Conservation (phyloP, 2,113 vertebrate species). For the Chrysochloris asiatica region DNA sequence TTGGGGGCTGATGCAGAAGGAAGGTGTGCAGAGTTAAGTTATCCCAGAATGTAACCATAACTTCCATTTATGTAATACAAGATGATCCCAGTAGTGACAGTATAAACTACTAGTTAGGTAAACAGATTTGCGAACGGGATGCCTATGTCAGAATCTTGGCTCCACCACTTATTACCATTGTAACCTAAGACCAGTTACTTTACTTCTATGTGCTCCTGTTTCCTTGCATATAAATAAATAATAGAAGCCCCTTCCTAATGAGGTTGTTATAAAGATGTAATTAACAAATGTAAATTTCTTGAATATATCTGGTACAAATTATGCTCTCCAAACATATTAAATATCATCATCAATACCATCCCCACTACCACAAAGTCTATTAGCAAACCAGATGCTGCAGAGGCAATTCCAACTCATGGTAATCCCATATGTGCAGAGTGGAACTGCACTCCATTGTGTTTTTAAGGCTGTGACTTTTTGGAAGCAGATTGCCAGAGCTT, state of each 20-base stretch:
- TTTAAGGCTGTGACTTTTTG: background rate
- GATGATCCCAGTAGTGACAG: background rate
- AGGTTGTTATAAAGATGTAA: background rate
- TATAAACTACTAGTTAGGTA: background rate
- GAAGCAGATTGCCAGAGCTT: background rate
- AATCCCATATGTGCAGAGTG: background rate
- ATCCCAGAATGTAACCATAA: background rate
- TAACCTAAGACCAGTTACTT: background rate
- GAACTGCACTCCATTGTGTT: background rate
- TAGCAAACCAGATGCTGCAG: background rate
- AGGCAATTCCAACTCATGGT: background rate
- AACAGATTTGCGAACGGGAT: background rate
- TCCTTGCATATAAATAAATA: background rate
- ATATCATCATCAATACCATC: too few relatives aligned
- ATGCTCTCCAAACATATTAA: background rate
- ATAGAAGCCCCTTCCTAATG: background rate
- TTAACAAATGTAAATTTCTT: background rate
- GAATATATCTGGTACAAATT: background rate
- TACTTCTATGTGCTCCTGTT: background rate
- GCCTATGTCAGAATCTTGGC: background rate
- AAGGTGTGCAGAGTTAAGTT: background rate
- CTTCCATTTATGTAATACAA: background rate
- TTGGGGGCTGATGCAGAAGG: background rate
- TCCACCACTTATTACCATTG: background rate
- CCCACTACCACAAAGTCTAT: background rate